Evolutionary conservation across 2,113 vertebrate genomes (phyloP), one percentile per base, ranked within the genome.

Genomic region (Strix aluco): DNA sequence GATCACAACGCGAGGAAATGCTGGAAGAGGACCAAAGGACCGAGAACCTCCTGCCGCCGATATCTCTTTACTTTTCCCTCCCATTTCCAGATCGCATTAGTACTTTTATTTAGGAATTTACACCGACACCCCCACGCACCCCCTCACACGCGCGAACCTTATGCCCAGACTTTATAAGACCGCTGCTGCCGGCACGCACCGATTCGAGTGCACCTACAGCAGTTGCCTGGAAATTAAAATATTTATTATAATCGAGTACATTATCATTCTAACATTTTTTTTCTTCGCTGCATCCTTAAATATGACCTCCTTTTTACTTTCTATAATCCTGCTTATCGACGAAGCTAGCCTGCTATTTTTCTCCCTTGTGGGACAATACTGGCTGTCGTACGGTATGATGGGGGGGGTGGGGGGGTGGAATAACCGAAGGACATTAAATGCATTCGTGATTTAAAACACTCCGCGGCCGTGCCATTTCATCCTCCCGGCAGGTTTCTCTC

Each of bases 21-120:
- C 81, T 93, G 92, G 84, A 92, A 89, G 93, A 95, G 74, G 82
- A 96, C 59, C 94, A 88, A 84, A 91, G 65, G 92, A 96, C 93
- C 26, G 59, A 96, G 83, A 95, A 72, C 36, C 52, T 92, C 91
- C 89, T 92, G 80, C 40, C 32, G 13, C 44, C 65, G 32, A 22
- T 59, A 80, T 16, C 61, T 92, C 71, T 81, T 96, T 95, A 94
- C 86, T 98, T 97, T 97, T 97, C 90, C 81, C 82, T 97, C 61
- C 69, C 85, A 72, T 96, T 97, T 96, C 51, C 86, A 97, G 87
- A 92, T 70, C n/a, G 80, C 85, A 77, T 95, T 92, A 78, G 70
- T 91, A 88, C 78, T 98, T 97, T 97, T 96, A 97, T 97, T 95
- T 95, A 95, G 90, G 89, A 97, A 97, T 97, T 94, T 90, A 77